A percentile compares a stretch with the other conserved stretches of the same genome.
Conservation (phyloP, 2,797 vertebrate genomes). For the Ibycter americanus region DNA sequence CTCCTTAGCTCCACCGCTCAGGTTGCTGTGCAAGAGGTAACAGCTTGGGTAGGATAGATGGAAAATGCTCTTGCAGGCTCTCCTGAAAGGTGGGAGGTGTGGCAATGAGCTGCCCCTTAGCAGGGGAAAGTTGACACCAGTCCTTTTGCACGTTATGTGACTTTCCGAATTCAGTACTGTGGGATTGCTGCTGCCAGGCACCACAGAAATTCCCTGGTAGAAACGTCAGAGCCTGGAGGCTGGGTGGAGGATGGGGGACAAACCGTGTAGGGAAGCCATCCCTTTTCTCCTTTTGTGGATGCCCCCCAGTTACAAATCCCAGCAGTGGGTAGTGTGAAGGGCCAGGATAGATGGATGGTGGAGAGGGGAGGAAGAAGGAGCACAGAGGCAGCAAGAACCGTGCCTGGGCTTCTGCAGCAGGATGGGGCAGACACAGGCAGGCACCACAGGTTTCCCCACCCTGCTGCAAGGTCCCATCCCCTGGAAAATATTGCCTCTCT, state of each 20-base stretch:
- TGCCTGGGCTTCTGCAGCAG: background rate
- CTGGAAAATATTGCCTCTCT: background rate
- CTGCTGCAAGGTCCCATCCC: background rate
- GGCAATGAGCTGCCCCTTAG: background rate
- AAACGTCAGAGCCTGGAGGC: background rate
- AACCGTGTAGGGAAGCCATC: background rate
- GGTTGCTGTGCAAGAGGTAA: background rate
- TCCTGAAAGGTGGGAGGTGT: background rate
- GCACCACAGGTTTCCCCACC: background rate
- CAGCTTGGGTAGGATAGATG: background rate
- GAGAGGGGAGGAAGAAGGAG: background rate
- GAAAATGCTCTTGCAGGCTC: background rate
- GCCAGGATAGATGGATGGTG: accelerated
- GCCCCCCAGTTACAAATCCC: background rate
- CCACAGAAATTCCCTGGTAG: background rate
- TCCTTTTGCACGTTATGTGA: background rate
- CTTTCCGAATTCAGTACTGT: background rate
- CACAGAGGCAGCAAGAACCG: background rate
- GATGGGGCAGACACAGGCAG: background rate
- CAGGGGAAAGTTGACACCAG: accelerated
- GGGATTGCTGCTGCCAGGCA: background rate
- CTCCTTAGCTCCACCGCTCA: accelerated
- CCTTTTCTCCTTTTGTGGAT: background rate
- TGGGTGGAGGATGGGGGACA: background rate
- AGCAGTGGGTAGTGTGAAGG: background rate